Evolutionary conservation across 2,113 vertebrate species (phyloP).

Genomic region (Ia io): DNA sequence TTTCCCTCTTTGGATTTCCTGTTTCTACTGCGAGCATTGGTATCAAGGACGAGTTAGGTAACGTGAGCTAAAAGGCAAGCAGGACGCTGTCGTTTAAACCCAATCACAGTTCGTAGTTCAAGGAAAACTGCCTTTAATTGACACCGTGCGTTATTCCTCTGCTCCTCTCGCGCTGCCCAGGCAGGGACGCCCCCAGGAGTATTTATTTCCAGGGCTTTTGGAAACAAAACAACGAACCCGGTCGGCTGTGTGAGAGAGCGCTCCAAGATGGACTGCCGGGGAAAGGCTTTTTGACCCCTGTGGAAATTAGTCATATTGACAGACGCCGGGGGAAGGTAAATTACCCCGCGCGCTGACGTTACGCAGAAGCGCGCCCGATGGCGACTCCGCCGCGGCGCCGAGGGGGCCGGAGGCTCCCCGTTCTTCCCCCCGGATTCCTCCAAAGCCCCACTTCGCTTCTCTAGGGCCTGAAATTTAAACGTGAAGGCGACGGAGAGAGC

Average conservation of each 20-base stretch:
- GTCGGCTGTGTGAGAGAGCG: slow-evolving; percentile 60
- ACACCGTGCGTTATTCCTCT: neutral
- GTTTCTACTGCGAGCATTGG: neutral
- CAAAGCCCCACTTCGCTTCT: slow-evolving; percentile 56
- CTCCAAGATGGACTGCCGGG: slow-evolving; percentile 74
- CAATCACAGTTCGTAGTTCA: slow-evolving; percentile 48
- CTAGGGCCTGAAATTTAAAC: slow-evolving; percentile 62
- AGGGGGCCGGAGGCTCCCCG: slow-evolving; percentile 59
- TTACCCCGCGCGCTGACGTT: slow-evolving; percentile 57
- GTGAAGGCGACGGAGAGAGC: neutral
- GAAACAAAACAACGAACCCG: slow-evolving; percentile 69
- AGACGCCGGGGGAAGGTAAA: slow-evolving; percentile 81
- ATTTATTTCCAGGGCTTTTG: slow-evolving; percentile 64
- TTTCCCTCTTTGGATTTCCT: neutral
- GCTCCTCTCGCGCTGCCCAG: neutral
- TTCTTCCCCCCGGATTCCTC: slow-evolving; percentile 34
- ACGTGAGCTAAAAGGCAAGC: slow-evolving; percentile 10
- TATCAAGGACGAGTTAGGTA: slow-evolving; percentile 36
- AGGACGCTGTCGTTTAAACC: slow-evolving; percentile 21
- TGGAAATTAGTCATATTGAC: slow-evolving; percentile 80
- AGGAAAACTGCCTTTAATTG: slow-evolving; percentile 55
- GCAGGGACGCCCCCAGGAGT: slow-evolving; percentile 44
- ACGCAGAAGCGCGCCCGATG: slow-evolving; percentile 51
- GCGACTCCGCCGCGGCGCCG: neutral
- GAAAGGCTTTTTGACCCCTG: slow-evolving; percentile 80